A percentile compares a stretch with the other conserved stretches of the same genome.
phyloP scores from a whole-genome alignment of 2,113 vertebrate species.

The Falcunculus frontatus region DNA sequence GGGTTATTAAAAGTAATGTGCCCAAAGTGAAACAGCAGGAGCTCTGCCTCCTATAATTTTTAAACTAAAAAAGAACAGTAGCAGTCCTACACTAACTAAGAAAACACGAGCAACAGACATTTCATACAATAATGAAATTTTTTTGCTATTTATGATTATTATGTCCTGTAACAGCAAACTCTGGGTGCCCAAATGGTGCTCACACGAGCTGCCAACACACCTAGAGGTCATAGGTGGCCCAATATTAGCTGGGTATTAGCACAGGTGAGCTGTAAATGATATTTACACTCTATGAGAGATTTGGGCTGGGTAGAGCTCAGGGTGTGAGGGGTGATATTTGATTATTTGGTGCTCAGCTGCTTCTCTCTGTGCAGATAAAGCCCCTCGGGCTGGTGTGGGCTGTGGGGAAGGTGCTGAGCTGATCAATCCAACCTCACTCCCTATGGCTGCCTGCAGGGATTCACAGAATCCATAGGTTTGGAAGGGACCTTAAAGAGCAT shows the following conservation, averaged over 20 bases:
- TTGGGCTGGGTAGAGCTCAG: rapidly evolving
- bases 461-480: background rate
- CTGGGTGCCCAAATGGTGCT: rapidly evolving
- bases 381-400: background rate
- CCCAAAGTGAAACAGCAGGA: background rate
- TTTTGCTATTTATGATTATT: background rate
- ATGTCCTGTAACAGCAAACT: rapidly evolving
- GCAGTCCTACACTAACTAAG: background rate
- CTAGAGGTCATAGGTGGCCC: background rate
- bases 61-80: background rate
- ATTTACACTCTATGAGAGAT: rapidly evolving
- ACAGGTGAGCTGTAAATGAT: background rate
- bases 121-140: background rate
- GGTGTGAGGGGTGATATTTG: rapidly evolving
- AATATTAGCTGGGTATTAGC: background rate
- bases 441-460: background rate
- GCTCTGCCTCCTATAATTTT: background rate
- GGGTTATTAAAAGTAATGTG: background rate
- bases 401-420: background rate
- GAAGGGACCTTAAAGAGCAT: background rate
- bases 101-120: background rate
- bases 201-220: background rate
- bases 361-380: background rate
- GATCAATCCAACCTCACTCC: background rate
- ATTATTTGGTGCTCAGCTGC: background rate